Conservation (phyloP, 2,113 vertebrate genomes). For the Progne subis region DNA sequence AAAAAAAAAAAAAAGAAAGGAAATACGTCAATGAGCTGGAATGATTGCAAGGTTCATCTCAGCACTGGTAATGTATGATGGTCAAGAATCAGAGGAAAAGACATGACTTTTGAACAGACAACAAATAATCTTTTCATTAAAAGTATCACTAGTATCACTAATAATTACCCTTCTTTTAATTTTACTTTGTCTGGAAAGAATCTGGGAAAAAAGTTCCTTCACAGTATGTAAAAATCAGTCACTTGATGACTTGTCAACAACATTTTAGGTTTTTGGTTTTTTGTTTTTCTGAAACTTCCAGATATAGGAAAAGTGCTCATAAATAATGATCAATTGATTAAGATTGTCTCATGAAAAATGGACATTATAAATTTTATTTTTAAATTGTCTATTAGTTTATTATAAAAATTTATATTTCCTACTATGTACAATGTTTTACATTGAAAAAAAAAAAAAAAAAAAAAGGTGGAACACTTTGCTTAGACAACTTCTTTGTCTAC, state of each 20-base stretch:
- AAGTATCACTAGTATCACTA: background rate
- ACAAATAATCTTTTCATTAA: background rate
- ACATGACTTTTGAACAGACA: background rate
- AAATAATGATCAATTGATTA: background rate
- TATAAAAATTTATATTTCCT: background rate
- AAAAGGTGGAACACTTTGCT: background rate
- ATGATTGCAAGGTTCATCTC: background rate
- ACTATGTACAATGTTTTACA: accelerated
- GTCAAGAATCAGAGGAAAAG: background rate
- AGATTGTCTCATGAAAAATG: background rate
- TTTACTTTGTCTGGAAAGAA: background rate
- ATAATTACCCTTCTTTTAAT: background rate
- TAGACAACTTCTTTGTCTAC: background rate
- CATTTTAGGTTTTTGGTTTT: background rate
- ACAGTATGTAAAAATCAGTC: background rate
- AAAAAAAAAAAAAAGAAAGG: background rate
- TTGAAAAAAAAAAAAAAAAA: background rate
- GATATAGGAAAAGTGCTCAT: background rate
- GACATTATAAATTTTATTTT: background rate
- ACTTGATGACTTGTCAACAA: background rate
- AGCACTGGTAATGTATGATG: background rate
- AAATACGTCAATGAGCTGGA: background rate
- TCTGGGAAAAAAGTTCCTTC: background rate
- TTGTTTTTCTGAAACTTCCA: background rate
- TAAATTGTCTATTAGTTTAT: background rate